phyloP scores from a whole-genome alignment of 2,797 vertebrate genomes.

The Apodemus agrarius region DNA sequence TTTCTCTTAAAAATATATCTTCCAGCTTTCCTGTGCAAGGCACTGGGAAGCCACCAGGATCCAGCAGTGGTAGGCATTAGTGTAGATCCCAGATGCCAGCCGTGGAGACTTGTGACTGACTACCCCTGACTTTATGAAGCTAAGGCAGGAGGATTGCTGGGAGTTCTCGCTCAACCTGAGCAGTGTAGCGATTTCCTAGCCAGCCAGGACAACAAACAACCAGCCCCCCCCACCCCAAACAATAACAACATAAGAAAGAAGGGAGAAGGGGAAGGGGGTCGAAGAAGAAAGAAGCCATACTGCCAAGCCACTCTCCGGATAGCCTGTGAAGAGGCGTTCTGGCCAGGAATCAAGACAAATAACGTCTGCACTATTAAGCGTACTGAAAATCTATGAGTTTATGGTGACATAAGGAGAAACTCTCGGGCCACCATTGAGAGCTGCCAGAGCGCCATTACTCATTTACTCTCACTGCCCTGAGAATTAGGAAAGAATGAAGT shows the following conservation, averaged over 20 bases:
- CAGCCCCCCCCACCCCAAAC: rapidly evolving
- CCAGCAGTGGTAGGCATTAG: not conserved
- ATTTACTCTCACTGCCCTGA: not conserved
- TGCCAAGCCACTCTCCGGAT: not conserved
- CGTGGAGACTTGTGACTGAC: not conserved
- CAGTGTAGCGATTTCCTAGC: not conserved
- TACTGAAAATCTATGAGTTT: not conserved
- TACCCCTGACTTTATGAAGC: not conserved
- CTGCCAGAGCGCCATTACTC: not conserved
- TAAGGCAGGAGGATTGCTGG: not conserved
- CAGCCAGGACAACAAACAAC: not conserved
- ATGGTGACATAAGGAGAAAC: not conserved
- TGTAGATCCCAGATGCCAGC: no score
- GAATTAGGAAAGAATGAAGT: constrained; percentile 21
- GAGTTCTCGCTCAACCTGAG: not conserved
- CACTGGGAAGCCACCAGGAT: not conserved
- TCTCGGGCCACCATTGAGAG: not conserved
- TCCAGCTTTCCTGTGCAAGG: not conserved
- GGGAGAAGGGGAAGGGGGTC: rapidly evolving
- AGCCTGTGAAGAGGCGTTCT: not conserved
- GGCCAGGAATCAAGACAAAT: not conserved
- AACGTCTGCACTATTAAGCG: not conserved
- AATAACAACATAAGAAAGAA: not conserved
- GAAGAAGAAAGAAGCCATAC: not conserved
- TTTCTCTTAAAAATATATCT: constrained; percentile 21